A percentile compares a stretch with the other conserved stretches of the same genome.
These are phyloP conservation scores for Incurvaria masculella DNA, from an alignment of 2,888 invertebrate species.

Conservation along the genomic window DNA sequence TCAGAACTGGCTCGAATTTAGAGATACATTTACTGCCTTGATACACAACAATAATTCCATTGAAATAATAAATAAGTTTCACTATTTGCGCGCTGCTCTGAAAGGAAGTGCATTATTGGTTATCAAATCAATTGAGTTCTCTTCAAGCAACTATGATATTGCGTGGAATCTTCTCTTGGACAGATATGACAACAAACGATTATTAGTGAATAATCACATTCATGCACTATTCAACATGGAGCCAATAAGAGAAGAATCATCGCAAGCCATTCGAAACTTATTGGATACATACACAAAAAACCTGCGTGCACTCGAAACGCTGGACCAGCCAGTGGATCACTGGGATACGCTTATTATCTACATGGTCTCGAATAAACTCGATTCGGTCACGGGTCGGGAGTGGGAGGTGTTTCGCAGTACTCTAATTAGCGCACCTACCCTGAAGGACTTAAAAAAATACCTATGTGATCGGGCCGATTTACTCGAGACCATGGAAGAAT, in stretches of 20 bases:
- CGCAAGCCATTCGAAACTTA: no score
- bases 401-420: background rate
- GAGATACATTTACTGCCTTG: background rate
- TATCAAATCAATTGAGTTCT: background rate
- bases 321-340: background rate
- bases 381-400: background rate
- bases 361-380: background rate
- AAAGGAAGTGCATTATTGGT: background rate
- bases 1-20: background rate
- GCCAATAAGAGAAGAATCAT: background rate
- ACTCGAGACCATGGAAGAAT: background rate
- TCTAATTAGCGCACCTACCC: background rate
- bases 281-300: background rate
- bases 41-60: background rate
- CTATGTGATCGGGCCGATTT: background rate
- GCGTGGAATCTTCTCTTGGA: background rate
- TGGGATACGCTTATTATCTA: background rate
- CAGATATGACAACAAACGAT: background rate
- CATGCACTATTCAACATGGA: background rate
- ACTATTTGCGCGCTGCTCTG: background rate
- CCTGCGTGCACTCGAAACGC: background rate
- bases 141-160: background rate
- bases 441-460: background rate
- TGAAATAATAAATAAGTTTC: background rate
- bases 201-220: background rate